Evolutionary conservation across 2,113 vertebrate genomes (phyloP).

Genomic region (Nipponia nippon): DNA sequence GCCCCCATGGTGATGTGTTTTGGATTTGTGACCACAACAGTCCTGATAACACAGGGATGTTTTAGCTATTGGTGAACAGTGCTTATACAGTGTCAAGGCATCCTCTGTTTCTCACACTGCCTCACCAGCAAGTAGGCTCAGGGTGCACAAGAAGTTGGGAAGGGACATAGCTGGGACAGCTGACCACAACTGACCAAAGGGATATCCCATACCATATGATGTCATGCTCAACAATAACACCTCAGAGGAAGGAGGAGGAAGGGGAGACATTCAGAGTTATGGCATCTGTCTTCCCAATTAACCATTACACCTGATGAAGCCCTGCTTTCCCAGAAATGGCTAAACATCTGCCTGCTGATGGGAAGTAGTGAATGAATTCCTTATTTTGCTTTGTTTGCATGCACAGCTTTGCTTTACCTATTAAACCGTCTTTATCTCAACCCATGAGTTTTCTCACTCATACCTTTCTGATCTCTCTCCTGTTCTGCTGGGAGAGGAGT

Average conservation of each 20-base stretch:
- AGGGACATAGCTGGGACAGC: neutral
- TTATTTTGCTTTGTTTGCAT: neutral
- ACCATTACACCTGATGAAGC: neutral
- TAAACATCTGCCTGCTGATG: neutral
- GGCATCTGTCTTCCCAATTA: neutral
- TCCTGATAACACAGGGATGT: neutral
- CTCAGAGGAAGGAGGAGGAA: neutral
- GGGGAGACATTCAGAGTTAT: neutral
- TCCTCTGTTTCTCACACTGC: neutral
- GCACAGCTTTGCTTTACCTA: neutral
- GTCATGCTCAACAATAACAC: neutral
- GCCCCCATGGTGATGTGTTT: neutral
- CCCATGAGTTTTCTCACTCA: neutral
- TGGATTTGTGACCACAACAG: neutral
- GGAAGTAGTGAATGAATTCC: neutral
- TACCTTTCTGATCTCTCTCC: neutral
- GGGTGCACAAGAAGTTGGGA: neutral
- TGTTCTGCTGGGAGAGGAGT: neutral
- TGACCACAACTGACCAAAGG: neutral
- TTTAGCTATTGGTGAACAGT: neutral
- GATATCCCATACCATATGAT: rapidly evolving
- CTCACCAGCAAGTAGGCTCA: rapidly evolving
- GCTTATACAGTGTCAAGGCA: neutral
- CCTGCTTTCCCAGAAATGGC: neutral
- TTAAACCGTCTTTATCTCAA: neutral